Evolutionary conservation across 2,888 invertebrate genomes (phyloP), one percentile per base, ranked within the genome.

Genomic region (Hofmannophila pseudospretella): DNA sequence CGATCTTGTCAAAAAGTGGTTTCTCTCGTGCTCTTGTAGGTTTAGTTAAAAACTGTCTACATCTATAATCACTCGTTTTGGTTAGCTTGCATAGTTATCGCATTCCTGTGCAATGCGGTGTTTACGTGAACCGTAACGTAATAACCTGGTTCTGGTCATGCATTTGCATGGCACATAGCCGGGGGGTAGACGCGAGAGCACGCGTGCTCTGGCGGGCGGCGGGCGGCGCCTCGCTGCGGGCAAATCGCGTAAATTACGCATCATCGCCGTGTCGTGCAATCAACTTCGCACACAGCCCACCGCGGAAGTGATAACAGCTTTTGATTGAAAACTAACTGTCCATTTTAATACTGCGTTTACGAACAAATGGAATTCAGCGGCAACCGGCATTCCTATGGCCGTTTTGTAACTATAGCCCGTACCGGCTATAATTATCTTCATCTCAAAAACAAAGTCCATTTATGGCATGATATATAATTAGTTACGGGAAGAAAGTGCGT

Each of bases 401-500:
- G 42, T 44, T 45, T 41, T 49, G 44, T 38, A 52, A 54, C 44
- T 44, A 34, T 42, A 14, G 2, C 8, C 28, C 25, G 26, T n/a
- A 23, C 32, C 10, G 44, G 44, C n/a, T 43, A 51, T 60, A 58
- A 65, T 63, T 66, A 70, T 47, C 43, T 58, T 65, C 68, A 72
- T 60, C 57, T 66, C 67, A 56, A 51, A 67, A 67, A 60, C 60
- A 58, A 66, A 66, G 53, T 55, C 44, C 51, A 41, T 55, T 53
- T 64, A 60, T 54, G 45, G 41, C 43, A 40, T 44, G 42, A 52
- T 47, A 67, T 67, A 68, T 68, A 75, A 76, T 75, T 78, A 73
- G 59, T 43, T 43, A 51, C 56, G 51, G 54, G 55, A 71, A 65
- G 73, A 76, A 75, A 78, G 71, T 70, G 71, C 67, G 76, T 72